phyloP scores from a whole-genome alignment of 2,113 vertebrate species.

The Catagonus wagneri region DNA sequence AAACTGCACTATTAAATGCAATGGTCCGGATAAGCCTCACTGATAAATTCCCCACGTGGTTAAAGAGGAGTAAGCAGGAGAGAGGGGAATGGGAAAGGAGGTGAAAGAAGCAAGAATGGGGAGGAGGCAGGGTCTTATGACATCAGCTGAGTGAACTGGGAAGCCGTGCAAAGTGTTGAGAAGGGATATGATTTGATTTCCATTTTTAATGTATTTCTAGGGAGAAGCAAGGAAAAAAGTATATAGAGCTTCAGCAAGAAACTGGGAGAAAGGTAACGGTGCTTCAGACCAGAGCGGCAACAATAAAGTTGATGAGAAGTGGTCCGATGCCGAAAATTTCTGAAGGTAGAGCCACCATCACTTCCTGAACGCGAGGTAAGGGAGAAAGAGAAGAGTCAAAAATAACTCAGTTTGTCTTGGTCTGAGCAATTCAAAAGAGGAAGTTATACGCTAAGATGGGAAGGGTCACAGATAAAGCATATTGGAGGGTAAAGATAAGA shows the following conservation, averaged over 20 bases:
- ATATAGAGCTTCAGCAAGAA: not conserved
- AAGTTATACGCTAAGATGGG: not conserved
- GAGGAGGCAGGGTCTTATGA: not conserved
- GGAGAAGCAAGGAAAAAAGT: not conserved
- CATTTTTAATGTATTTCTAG: not conserved
- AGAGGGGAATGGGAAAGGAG: not conserved
- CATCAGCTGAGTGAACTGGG: not conserved
- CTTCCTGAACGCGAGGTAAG: not conserved
- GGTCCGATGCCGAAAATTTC: not conserved
- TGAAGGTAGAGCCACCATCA: not conserved
- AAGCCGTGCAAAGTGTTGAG: not conserved
- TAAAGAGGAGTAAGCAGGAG: not conserved
- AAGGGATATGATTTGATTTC: not conserved
- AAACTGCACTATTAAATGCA: not conserved
- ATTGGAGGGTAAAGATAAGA: not conserved
- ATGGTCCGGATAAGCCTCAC: not conserved
- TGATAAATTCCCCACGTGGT: not conserved
- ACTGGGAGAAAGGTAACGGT: not conserved
- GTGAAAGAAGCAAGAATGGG: not conserved
- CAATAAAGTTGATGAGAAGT: not conserved
- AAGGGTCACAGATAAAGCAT: not conserved
- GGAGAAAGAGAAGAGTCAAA: not conserved
- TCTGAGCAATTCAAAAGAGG: not conserved
- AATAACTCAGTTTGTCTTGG: not conserved
- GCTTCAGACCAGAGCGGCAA: not conserved